A percentile compares a stretch with the other conserved stretches of the same genome.
Evolutionary conservation across 2,888 invertebrate species (phyloP).

Genomic region (Drosophila atripex): DNA sequence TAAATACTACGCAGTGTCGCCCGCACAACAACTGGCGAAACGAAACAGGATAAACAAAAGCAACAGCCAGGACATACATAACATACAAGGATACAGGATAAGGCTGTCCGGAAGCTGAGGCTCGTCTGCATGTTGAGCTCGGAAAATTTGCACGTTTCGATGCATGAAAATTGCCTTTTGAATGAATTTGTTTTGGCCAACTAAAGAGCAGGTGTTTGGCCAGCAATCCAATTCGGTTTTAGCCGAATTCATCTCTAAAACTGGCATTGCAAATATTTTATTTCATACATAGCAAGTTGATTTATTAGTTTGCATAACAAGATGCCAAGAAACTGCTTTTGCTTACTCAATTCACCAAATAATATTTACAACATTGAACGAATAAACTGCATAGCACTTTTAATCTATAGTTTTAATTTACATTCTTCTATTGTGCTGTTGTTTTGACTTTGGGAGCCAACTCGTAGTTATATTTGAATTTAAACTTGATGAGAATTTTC

Average conservation of each 20-base stretch:
- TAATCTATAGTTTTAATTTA: conserved; percentile 9
- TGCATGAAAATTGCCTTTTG: conserved; percentile 64
- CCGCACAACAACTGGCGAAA: conserved; percentile 40
- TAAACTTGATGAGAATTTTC: neutral
- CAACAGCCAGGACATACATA: conserved; percentile 26
- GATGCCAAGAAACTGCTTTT: conserved; percentile 1
- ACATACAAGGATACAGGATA: conserved; percentile 39
- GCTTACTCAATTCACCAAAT: neutral
- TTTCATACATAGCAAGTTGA: conserved; percentile 30
- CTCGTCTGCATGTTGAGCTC: conserved; percentile 68
- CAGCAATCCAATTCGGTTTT: conserved; percentile 36
- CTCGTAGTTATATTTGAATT: neutral
- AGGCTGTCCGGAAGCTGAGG: conserved; percentile 58
- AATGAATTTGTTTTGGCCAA: conserved; percentile 48
- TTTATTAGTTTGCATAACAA: conserved; percentile 26
- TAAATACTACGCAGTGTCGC: conserved; percentile 67
- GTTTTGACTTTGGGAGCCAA: neutral
- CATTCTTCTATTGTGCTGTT: neutral
- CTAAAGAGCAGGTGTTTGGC: conserved; percentile 29
- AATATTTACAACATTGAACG: conserved; percentile 2
- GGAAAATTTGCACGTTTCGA: conserved; percentile 66
- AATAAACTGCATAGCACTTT: conserved; percentile 4
- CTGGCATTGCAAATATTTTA: conserved; percentile 20
- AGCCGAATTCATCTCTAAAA: conserved; percentile 12
- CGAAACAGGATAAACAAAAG: conserved; percentile 43